These are phyloP conservation scores for Xanthorhoe spadicearia DNA, from an alignment of 2,888 invertebrate genomes.

Conservation along the genomic window DNA sequence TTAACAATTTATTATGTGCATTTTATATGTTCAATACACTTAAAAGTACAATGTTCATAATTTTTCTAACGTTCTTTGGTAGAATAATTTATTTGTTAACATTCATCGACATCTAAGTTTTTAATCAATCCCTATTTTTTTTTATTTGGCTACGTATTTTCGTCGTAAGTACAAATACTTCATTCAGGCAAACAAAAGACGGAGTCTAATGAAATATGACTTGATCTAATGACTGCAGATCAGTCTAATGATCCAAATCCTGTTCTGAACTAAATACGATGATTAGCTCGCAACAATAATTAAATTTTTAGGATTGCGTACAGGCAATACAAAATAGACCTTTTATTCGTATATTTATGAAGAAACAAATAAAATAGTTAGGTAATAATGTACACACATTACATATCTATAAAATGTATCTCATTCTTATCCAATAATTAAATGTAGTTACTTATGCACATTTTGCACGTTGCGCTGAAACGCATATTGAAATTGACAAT, in stretches of 20 bases:
- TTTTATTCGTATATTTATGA: no score
- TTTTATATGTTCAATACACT: slow-evolving; percentile 32
- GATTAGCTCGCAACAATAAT: background rate
- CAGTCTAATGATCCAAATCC: slow-evolving; percentile 16
- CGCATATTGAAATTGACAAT: no score
- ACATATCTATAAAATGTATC: no score
- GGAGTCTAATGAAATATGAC: slow-evolving; percentile 26
- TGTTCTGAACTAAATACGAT: slow-evolving; percentile 2
- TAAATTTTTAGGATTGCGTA: background rate
- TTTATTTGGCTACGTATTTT: background rate
- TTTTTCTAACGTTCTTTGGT: slow-evolving; percentile 15
- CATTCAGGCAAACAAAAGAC: slow-evolving; percentile 18
- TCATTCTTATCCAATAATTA: no score
- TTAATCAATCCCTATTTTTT: background rate
- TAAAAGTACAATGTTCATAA: slow-evolving; percentile 30
- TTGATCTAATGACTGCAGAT: slow-evolving; percentile 23
- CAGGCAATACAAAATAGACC: no score
- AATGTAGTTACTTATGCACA: no score
- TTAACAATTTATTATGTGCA: slow-evolving; percentile 53
- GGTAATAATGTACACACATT: no score
- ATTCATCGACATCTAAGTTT: slow-evolving; percentile 7
- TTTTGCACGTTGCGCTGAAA: background rate
- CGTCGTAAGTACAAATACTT: background rate
- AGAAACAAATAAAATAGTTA: no score
- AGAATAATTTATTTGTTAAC: background rate